Conservation (phyloP, 1,140 invertebrate genomes). For the Dinothrombium tinctorium region DNA sequence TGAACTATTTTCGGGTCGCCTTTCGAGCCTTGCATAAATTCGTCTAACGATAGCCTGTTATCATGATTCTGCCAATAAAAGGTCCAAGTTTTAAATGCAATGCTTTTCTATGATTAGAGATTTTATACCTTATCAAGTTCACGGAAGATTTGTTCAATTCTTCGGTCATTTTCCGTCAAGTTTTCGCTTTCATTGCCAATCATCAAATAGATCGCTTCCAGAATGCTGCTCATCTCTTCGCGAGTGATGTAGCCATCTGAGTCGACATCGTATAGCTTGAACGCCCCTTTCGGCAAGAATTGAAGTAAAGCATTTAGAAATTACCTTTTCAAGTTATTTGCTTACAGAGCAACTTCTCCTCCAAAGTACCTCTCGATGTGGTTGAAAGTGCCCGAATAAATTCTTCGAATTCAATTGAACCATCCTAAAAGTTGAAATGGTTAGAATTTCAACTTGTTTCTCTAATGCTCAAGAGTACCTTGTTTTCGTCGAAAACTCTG, state of each 20-base stretch:
- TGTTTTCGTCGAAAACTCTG: slow-evolving; percentile 93
- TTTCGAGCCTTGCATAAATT: slow-evolving; percentile 94
- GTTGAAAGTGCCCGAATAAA: slow-evolving; percentile 84
- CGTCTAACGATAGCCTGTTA: slow-evolving; percentile 81
- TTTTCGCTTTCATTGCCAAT: slow-evolving; percentile 41
- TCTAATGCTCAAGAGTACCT: slow-evolving; percentile 38
- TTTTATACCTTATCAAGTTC: slow-evolving; percentile 59
- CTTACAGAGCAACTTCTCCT: slow-evolving; percentile 91
- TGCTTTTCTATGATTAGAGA: not conserved
- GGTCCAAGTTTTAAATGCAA: not conserved
- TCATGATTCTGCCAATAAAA: slow-evolving; percentile 55
- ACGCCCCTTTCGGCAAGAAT: slow-evolving; percentile 47
- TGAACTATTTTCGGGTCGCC: slow-evolving; percentile 97
- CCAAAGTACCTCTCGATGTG: slow-evolving; percentile 80
- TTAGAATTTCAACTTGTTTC: not conserved
- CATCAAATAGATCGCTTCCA: slow-evolving; percentile 98
- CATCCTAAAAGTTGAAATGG: slow-evolving; percentile 37
- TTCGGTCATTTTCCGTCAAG: slow-evolving; percentile 14
- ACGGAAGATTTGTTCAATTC: slow-evolving; percentile 90
- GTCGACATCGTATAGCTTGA: slow-evolving; percentile 58
- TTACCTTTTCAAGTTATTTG: slow-evolving; percentile 17
- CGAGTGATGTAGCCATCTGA: slow-evolving; percentile 80
- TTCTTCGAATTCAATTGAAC: slow-evolving; percentile 91
- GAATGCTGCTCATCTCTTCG: slow-evolving; percentile 96
- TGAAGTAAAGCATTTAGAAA: not conserved